These are phyloP conservation scores for Crypturellus undulatus DNA, from an alignment of 2,113 vertebrate species.

Conservation along the genomic window DNA sequence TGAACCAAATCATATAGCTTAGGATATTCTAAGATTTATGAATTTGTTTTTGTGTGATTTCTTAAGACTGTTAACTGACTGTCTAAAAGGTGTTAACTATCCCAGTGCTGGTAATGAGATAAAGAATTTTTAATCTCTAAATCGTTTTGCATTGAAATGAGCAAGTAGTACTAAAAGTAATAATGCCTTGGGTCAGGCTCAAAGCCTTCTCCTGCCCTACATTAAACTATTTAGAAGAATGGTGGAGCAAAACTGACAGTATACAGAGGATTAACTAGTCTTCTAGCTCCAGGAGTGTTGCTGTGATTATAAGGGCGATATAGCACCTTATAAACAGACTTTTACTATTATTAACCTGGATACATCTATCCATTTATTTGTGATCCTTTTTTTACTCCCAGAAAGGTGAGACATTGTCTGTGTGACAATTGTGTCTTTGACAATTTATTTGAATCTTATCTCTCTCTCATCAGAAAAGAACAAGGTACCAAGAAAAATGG, in stretches of 20 bases:
- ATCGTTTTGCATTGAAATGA: not conserved
- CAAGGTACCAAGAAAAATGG: not conserved
- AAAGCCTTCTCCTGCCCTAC: not conserved
- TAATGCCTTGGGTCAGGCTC: not conserved
- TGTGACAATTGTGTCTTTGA: not conserved
- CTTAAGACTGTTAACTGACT: not conserved
- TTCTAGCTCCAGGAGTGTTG: not conserved
- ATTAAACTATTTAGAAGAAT: not conserved
- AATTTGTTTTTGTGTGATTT: not conserved
- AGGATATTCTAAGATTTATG: not conserved
- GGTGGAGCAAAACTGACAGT: not conserved
- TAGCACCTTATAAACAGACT: not conserved
- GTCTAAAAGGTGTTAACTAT: not conserved
- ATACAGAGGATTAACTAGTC: not conserved
- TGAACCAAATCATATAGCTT: not conserved
- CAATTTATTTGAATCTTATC: not conserved
- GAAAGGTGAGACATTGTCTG: not conserved
- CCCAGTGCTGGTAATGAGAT: not conserved
- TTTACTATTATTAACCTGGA: not conserved
- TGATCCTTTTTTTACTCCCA: accelerated
- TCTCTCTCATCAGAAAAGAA: not conserved
- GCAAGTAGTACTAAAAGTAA: not conserved
- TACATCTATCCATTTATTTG: not conserved
- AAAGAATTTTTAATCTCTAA: not conserved
- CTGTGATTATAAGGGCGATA: not conserved